Conservation (phyloP, 1,140 invertebrate species). For the roundworm (Caenorhabditis elegans) region WBcel235 BX284603.4:9521001-9521500, state of each 20-base stretch:
- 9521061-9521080: conserved; percentile 91
- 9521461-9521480: not conserved
- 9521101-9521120: conserved; percentile 94
- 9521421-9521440: not conserved
- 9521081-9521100: conserved; percentile 93
- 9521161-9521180: conserved; percentile 90
- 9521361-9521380: not conserved
- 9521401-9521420: not conserved
- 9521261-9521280: conserved; percentile 20
- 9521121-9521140: conserved; percentile 92
- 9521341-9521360: not conserved
- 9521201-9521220: conserved; percentile 2
- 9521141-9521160: conserved; percentile 98
- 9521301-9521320: not conserved
- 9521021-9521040: conserved; percentile 89
- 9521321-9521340: not conserved
- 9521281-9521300: not conserved
- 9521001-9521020: conserved; percentile 84
- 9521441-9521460: conserved; percentile 3
- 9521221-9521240: conserved; percentile 33
- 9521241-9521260: not conserved
- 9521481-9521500: too few species aligned
- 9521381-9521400: not conserved
- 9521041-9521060: conserved; percentile 92
- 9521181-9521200: not conserved